Evolutionary conservation across 2,888 invertebrate species (phyloP).

Genomic region (Orthosia cruda): DNA sequence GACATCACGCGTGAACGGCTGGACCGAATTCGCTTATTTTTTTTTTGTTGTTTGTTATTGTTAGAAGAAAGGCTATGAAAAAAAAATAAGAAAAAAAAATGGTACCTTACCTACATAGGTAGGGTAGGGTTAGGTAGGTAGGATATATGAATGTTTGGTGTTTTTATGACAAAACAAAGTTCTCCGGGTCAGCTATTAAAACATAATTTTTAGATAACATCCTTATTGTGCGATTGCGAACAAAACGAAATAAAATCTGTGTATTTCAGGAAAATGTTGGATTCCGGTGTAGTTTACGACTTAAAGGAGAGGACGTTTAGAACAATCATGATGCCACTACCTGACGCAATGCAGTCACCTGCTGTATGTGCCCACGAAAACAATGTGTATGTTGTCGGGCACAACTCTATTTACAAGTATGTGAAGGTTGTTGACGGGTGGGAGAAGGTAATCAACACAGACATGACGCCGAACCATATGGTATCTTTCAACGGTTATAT

Average conservation of each 20-base stretch:
- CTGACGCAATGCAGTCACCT: slow-evolving; percentile 85
- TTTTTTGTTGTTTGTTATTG: no score
- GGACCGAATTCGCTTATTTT: no score
- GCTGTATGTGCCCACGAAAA: slow-evolving; percentile 82
- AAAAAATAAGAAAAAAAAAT: no score
- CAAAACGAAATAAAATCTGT: slow-evolving; percentile 7
- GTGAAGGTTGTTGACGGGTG: slow-evolving; percentile 78
- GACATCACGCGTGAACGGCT: no score
- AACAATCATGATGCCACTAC: slow-evolving; percentile 76
- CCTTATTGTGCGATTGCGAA: neutral
- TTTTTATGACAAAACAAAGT: no score
- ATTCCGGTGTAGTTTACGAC: slow-evolving; percentile 81
- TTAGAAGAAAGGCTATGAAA: no score
- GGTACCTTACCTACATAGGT: no score
- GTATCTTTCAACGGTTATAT: slow-evolving; percentile 82
- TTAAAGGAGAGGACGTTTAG: slow-evolving; percentile 79
- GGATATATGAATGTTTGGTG: no score
- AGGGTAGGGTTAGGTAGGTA: no score
- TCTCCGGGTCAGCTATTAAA: no score
- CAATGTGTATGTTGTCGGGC: slow-evolving; percentile 80
- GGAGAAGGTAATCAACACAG: slow-evolving; percentile 73
- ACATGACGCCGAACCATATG: slow-evolving; percentile 79
- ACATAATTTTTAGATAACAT: no score
- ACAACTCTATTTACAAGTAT: slow-evolving; percentile 82
- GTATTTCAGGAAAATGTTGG: slow-evolving; percentile 83